Percentiles rank a stretch among this genome's conserved stretches.
phyloP scores from a whole-genome alignment of 2,888 invertebrate species.

The Plemyria rubiginata region DNA sequence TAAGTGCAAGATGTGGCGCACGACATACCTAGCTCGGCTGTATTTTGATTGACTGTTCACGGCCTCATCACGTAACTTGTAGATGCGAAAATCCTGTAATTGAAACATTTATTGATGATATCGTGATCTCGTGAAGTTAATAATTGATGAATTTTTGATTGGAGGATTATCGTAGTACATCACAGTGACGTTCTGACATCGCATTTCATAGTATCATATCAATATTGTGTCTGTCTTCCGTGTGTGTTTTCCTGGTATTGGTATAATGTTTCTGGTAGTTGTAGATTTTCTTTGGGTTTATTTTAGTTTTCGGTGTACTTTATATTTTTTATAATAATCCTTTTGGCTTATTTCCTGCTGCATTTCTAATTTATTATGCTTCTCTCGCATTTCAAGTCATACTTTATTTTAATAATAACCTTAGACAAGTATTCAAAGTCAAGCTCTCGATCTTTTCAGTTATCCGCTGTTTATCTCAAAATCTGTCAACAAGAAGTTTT shows the following conservation, averaged over 20 bases:
- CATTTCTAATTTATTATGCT: conserved; percentile 23
- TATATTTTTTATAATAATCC: conserved; percentile 12
- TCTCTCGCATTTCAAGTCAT: conserved; percentile 8
- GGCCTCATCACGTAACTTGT: conserved; percentile 41
- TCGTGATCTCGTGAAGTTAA: conserved; percentile 24
- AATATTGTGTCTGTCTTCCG: conserved; percentile 36
- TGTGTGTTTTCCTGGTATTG: conserved; percentile 46
- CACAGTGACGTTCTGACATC: conserved; percentile 37
- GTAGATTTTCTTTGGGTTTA: conserved; percentile 34
- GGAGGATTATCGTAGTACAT: conserved; percentile 51
- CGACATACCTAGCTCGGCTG: conserved; percentile 47
- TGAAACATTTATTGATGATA: conserved; percentile 21
- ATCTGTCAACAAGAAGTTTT: conserved; percentile 2
- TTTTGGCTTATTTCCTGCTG: conserved; percentile 13
- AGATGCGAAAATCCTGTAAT: conserved; percentile 51
- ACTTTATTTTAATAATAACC: background rate
- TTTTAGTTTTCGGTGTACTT: conserved; percentile 21
- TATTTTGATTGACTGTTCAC: conserved; percentile 32
- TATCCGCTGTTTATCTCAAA: background rate
- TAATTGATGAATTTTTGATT: conserved; percentile 26
- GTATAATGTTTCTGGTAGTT: conserved; percentile 39
- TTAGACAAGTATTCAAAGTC: background rate
- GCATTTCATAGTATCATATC: conserved; percentile 43
- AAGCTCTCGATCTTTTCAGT: background rate
- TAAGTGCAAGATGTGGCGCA: conserved; percentile 82